phyloP scores from a whole-genome alignment of 2,113 vertebrate genomes.

The Otolemur garnettii region DNA sequence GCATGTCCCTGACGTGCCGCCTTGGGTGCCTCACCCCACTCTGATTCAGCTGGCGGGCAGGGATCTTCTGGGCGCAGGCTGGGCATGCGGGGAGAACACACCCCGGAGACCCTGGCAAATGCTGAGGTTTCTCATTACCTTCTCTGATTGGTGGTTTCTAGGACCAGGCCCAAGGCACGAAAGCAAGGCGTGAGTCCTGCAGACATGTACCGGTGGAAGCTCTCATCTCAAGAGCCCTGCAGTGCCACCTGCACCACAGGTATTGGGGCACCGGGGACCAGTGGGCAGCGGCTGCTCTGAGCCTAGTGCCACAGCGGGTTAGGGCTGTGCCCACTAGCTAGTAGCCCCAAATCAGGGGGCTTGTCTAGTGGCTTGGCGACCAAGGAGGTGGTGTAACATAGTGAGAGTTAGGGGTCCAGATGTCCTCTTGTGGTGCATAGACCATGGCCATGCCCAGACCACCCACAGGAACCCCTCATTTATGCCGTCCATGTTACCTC shows the following conservation, averaged over 20 bases:
- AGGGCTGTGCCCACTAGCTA: no score
- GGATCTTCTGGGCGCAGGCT: no score
- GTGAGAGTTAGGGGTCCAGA: neutral
- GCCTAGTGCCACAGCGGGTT: accelerated
- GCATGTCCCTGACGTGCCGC: no score
- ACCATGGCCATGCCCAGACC: accelerated
- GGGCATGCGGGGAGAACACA: no score
- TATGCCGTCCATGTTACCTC: accelerated
- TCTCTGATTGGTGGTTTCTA: slow-evolving; percentile 81
- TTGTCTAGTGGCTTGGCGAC: accelerated
- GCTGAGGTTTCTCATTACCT: neutral
- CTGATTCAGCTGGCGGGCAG: no score
- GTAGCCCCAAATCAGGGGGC: accelerated
- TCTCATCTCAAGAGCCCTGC: slow-evolving; percentile 98
- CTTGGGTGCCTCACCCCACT: no score
- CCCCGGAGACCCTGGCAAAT: slow-evolving; percentile 1
- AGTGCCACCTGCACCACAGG: slow-evolving; percentile 98
- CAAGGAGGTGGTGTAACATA: accelerated
- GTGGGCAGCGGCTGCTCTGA: accelerated
- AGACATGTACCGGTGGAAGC: slow-evolving; percentile 99
- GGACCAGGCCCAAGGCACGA: slow-evolving; percentile 93
- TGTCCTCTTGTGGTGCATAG: accelerated
- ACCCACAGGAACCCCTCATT: accelerated
- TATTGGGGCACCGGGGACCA: slow-evolving; percentile 70
- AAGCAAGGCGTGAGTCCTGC: slow-evolving; percentile 96